Evolutionary conservation across 2,888 invertebrate genomes (phyloP).

Genomic region (Dicroscelio sp.): DNA sequence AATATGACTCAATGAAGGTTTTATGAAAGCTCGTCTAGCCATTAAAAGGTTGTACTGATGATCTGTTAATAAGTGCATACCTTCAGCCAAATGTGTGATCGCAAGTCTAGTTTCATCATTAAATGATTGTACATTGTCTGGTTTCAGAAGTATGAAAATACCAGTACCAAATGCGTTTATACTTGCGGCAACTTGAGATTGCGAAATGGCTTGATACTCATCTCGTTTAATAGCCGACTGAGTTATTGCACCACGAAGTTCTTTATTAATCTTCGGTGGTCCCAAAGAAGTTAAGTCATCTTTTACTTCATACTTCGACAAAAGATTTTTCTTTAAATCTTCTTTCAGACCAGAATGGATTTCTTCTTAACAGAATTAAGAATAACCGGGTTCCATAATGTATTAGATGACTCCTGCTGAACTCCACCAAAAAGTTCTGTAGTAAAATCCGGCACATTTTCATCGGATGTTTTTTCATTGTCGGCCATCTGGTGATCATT

Average conservation of each 20-base stretch:
- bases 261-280: not conserved
- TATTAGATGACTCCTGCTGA: not conserved
- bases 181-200: slow-evolving; percentile 1
- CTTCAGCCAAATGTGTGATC: no score
- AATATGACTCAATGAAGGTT: no score
- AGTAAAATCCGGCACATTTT: not conserved
- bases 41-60: no score
- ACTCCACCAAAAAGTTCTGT: slow-evolving; percentile 9
- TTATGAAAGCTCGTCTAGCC: no score
- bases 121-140: no score
- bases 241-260: not conserved
- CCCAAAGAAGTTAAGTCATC: not conserved
- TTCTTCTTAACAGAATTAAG: not conserved
- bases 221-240: slow-evolving; percentile 15
- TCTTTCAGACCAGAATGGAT: not conserved
- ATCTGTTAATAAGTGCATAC: no score
- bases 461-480: not conserved
- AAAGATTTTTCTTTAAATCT: not conserved
- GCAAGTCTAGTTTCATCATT: no score
- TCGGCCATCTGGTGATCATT: not conserved
- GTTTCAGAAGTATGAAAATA: slow-evolving; percentile 11
- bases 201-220: not conserved
- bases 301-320: not conserved
- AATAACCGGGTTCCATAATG: not conserved
- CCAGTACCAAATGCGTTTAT: slow-evolving; percentile 25